Evolutionary conservation across 2,113 vertebrate genomes (phyloP).

Genomic region (Rhodinocichla rosea): DNA sequence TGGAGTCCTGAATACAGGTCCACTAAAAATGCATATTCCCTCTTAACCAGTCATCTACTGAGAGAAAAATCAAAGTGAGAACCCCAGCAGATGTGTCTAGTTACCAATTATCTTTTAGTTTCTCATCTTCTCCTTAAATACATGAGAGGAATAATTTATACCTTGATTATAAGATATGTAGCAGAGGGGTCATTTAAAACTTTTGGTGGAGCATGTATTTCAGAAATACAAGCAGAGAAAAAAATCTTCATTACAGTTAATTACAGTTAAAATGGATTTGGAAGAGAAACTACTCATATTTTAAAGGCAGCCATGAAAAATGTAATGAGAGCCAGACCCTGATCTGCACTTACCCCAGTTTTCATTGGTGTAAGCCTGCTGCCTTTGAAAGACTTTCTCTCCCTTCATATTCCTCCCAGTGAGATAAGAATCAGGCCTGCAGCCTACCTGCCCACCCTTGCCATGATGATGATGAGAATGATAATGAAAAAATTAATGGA

Average conservation of each 20-base stretch:
- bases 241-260: not conserved
- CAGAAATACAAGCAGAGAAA: not conserved
- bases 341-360: not conserved
- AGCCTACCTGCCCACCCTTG: slow-evolving; percentile 23
- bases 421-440: not conserved
- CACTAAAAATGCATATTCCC: not conserved
- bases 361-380: not conserved
- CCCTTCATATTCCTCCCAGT: not conserved
- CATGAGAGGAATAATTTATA: not conserved
- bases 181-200: not conserved
- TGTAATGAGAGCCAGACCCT: not conserved
- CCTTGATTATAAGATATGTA: not conserved
- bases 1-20: not conserved
- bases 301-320: slow-evolving; percentile 2
- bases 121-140: not conserved
- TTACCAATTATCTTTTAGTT: not conserved
- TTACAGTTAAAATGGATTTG: slow-evolving; percentile 8
- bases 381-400: not conserved
- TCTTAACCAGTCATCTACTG: not conserved
- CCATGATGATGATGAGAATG: not conserved
- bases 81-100: not conserved
- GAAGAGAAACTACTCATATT: slow-evolving; percentile 7
- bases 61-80: not conserved
- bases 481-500: slow-evolving; percentile 58
- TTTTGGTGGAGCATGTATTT: not conserved